These are phyloP conservation scores for Columbina picui DNA, from an alignment of 2,113 vertebrate species.

Conservation along the genomic window DNA sequence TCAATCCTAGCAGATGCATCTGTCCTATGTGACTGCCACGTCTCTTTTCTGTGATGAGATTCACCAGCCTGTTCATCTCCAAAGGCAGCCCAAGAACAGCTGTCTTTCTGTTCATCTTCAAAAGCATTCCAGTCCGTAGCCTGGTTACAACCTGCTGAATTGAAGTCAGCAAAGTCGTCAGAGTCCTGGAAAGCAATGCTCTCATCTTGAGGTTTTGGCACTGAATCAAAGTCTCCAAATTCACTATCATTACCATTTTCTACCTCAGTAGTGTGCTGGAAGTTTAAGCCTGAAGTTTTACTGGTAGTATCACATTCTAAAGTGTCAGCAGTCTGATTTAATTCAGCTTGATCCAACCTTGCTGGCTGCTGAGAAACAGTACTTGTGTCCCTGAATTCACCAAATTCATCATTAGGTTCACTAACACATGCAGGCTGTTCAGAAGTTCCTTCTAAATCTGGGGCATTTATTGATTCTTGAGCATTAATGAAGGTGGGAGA, in stretches of 20 bases:
- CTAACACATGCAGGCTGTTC: slow-evolving; percentile 63
- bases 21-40: slow-evolving; percentile 75
- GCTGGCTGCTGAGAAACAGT: slow-evolving; percentile 71
- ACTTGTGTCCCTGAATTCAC: slow-evolving; percentile 72
- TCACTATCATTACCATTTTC: slow-evolving; percentile 69
- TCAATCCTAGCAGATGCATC: slow-evolving; percentile 32
- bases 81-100: slow-evolving; percentile 83
- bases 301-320: slow-evolving; percentile 42
- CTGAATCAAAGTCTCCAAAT: slow-evolving; percentile 76
- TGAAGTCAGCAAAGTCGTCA: slow-evolving; percentile 96
- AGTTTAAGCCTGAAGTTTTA: slow-evolving; percentile 36
- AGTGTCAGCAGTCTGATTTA: slow-evolving; percentile 44
- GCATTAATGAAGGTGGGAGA: slow-evolving; percentile 52
- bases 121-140: slow-evolving; percentile 86
- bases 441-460: slow-evolving; percentile 68
- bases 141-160: slow-evolving; percentile 81
- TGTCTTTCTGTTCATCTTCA: slow-evolving; percentile 77
- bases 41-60: slow-evolving; percentile 74
- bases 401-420: slow-evolving; percentile 72
- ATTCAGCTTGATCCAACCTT: slow-evolving; percentile 62
- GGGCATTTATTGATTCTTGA: slow-evolving; percentile 53
- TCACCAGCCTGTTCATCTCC: slow-evolving; percentile 74
- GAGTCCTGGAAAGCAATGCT: slow-evolving; percentile 80
- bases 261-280: slow-evolving; percentile 59
- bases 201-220: slow-evolving; percentile 74